A percentile compares a stretch with the other conserved stretches of the same genome.
phyloP scores from a whole-genome alignment of 2,888 invertebrate species.

The Lepidocyrtoides sp. region DNA sequence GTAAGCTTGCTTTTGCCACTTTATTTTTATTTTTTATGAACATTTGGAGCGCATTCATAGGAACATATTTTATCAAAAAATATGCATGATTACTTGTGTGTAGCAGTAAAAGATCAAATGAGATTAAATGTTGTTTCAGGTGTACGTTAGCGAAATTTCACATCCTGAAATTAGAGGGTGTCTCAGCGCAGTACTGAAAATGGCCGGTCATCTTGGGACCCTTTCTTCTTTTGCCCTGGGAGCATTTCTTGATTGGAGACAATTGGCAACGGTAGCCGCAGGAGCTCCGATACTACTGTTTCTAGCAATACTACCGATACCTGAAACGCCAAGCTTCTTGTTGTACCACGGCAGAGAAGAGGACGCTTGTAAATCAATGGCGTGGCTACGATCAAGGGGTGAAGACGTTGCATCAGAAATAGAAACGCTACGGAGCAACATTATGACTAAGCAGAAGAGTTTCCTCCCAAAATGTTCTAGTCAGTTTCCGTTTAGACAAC shows the following conservation, averaged over 20 bases:
- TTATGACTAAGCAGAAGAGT: constrained; percentile 86
- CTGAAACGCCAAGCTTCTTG: constrained; percentile 96
- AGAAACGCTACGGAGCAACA: constrained; percentile 91
- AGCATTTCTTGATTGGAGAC: constrained; percentile 94
- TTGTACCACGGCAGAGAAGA: constrained; percentile 92
- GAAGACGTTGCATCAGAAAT: constrained; percentile 93
- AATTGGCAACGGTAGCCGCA: constrained; percentile 93
- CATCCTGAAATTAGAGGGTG: constrained; percentile 95
- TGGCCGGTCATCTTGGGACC: constrained; percentile 94
- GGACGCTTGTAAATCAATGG: constrained; percentile 91
- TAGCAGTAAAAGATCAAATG: no score
- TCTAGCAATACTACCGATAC: constrained; percentile 91
- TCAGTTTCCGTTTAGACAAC: constrained; percentile 84
- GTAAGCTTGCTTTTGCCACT: no score
- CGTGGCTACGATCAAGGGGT: constrained; percentile 94
- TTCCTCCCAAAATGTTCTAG: constrained; percentile 86
- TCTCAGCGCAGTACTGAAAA: constrained; percentile 94
- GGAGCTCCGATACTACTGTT: constrained; percentile 93
- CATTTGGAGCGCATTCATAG: background rate
- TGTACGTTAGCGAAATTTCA: constrained; percentile 97
- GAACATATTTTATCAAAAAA: background rate
- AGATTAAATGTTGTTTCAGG: constrained; percentile 88
- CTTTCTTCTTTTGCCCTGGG: constrained; percentile 94
- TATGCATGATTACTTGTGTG: background rate
- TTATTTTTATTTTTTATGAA: no score